Conservation (phyloP, 2,888 invertebrate species). For the Drosophila paranaensis region DNA sequence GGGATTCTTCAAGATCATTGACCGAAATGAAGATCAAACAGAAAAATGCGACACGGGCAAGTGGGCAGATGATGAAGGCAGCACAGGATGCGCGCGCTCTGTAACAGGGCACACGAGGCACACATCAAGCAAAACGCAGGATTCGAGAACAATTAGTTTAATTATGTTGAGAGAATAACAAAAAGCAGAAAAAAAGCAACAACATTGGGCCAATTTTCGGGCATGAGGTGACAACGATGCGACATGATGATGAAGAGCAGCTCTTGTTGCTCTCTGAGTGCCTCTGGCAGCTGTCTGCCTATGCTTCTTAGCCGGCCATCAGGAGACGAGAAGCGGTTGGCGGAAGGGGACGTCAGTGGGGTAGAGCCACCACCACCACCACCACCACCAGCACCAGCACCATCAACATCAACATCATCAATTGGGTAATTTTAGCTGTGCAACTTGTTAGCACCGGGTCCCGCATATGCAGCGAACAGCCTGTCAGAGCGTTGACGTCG, state of each 20-base stretch:
- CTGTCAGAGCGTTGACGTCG: constrained; percentile 65
- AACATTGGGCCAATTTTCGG: constrained; percentile 58
- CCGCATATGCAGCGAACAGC: constrained; percentile 52
- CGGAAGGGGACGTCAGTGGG: neutral
- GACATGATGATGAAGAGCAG: constrained; percentile 71
- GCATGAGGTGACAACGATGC: constrained; percentile 80
- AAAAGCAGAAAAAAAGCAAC: neutral
- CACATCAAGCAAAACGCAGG: constrained; percentile 14
- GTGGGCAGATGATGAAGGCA: constrained; percentile 1
- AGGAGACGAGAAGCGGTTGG: neutral
- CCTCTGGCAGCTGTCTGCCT: constrained; percentile 11
- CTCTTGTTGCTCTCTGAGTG: constrained; percentile 14
- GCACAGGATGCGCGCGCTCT: neutral
- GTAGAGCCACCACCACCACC: constrained; percentile 5
- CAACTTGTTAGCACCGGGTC: constrained; percentile 77
- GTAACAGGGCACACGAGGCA: neutral
- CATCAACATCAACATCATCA: constrained; percentile 52
- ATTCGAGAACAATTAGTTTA: constrained; percentile 74
- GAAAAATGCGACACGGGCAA: constrained; percentile 20
- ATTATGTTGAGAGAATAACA: constrained; percentile 59
- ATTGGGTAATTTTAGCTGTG: constrained; percentile 78
- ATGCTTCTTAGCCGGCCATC: neutral
- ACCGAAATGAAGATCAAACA: constrained; percentile 74
- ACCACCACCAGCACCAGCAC: too few species aligned
- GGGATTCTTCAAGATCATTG: constrained; percentile 74